Conservation (phyloP, 2,797 vertebrate genomes). For the Mormyrops attenuatus region DNA sequence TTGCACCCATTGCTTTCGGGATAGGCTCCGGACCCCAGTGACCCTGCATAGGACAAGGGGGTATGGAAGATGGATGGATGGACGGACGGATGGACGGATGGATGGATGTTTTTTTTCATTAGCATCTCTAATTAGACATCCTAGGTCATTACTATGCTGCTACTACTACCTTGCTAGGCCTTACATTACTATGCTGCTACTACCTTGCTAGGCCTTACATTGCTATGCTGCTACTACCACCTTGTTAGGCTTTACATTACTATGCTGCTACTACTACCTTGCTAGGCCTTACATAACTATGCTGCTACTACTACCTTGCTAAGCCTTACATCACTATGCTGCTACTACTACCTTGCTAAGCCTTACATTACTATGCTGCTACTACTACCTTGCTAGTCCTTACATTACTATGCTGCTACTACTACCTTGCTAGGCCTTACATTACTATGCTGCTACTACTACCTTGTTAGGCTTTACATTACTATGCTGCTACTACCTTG, state of each 20-base stretch:
- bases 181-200: slow-evolving; percentile 12
- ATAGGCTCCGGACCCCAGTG: not conserved
- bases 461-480: not conserved
- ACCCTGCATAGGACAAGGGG: not conserved
- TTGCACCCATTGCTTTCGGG: not conserved
- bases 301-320: too few species aligned
- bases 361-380: not conserved
- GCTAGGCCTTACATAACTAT: not conserved
- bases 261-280: too few species aligned
- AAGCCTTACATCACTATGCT: too few species aligned
- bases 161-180: slow-evolving; percentile 54
- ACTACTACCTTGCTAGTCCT: not conserved
- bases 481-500: not conserved
- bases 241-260: not conserved
- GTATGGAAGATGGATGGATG: too few species aligned
- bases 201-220: not conserved
- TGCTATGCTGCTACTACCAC: not conserved
- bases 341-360: not conserved
- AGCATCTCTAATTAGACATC: slow-evolving; percentile 47
- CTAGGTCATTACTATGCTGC: not conserved
- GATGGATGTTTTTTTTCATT: not conserved
- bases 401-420: not conserved
- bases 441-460: not conserved
- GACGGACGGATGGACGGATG: too few species aligned
- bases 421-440: not conserved